A percentile compares a stretch with the other conserved stretches of the same genome.
Conservation (phyloP, 2,113 vertebrate genomes). For the Embiotoca jacksoni region DNA sequence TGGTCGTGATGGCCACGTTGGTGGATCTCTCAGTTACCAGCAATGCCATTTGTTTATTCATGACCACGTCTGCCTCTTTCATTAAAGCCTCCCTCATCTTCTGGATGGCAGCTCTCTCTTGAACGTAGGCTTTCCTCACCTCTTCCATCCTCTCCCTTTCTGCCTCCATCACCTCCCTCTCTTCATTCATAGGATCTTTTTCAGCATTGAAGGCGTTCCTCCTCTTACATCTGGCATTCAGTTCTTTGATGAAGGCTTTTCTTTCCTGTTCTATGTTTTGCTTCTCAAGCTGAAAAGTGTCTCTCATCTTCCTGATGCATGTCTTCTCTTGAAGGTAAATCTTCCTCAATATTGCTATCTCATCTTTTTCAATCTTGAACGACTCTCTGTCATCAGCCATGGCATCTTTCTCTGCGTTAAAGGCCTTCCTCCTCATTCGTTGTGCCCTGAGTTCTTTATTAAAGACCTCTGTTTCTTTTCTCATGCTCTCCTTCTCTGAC, state of each 20-base stretch:
- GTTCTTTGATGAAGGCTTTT: not conserved
- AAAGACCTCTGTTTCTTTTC: not conserved
- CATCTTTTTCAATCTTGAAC: not conserved
- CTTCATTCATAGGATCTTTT: not conserved
- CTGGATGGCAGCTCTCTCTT: not conserved
- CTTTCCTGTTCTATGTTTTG: conserved; percentile 15
- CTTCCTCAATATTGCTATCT: not conserved
- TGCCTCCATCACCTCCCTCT: not conserved
- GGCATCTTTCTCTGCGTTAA: not conserved
- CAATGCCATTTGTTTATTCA: conserved; percentile 23
- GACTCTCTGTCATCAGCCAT: not conserved
- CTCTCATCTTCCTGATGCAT: not conserved
- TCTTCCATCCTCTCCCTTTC: conserved; percentile 11
- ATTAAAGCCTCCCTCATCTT: not conserved
- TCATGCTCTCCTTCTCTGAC: conserved; percentile 3
- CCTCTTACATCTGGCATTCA: not conserved
- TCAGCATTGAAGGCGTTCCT: not conserved
- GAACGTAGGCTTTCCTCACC: not conserved
- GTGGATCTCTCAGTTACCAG: conserved; percentile 7
- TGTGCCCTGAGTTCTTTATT: not conserved
- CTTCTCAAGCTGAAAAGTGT: not conserved
- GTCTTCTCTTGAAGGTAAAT: not conserved
- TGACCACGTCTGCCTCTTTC: conserved; percentile 2
- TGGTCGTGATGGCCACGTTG: conserved; percentile 5
- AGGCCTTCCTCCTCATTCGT: not conserved